Evolutionary conservation across 2,888 invertebrate species (phyloP).

Genomic region (Amphipoea lucens): DNA sequence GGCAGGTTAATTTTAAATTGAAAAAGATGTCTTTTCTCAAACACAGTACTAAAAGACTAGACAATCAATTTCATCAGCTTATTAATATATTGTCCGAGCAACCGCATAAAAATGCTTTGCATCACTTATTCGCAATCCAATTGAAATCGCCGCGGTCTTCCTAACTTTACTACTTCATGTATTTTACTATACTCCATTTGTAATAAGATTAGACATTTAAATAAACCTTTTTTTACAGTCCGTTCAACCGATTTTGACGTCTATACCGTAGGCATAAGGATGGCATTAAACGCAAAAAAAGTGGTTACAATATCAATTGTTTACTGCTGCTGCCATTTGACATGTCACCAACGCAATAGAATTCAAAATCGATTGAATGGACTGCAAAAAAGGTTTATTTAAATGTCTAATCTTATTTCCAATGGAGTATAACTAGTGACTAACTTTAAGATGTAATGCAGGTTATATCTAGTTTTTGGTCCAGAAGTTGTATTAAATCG

Average conservation of each 20-base stretch:
- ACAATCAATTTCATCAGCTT: not conserved
- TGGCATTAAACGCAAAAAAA: too few species aligned
- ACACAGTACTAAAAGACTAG: not conserved
- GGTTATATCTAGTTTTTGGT: slow-evolving; percentile 16
- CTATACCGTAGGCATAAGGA: too few species aligned
- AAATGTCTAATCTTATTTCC: too few species aligned
- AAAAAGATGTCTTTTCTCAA: not conserved
- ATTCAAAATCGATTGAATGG: too few species aligned
- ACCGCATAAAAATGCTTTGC: not conserved
- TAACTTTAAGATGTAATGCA: slow-evolving; percentile 17
- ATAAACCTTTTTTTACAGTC: too few species aligned
- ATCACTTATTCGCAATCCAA: slow-evolving; percentile 14
- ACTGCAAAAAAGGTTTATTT: too few species aligned
- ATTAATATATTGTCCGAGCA: not conserved
- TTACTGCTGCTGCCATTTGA: too few species aligned
- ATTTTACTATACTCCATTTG: not conserved
- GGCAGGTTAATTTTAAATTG: not conserved
- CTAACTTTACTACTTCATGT: not conserved
- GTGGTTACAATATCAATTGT: too few species aligned
- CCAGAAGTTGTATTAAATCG: slow-evolving; percentile 63
- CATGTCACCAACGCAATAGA: too few species aligned
- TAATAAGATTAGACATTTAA: too few species aligned
- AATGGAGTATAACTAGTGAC: not conserved
- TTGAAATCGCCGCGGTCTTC: slow-evolving; percentile 28
- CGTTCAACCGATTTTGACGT: too few species aligned